These are phyloP conservation scores for Pygoscelis antarcticus DNA, from an alignment of 2,113 vertebrate species.

Conservation along the genomic window DNA sequence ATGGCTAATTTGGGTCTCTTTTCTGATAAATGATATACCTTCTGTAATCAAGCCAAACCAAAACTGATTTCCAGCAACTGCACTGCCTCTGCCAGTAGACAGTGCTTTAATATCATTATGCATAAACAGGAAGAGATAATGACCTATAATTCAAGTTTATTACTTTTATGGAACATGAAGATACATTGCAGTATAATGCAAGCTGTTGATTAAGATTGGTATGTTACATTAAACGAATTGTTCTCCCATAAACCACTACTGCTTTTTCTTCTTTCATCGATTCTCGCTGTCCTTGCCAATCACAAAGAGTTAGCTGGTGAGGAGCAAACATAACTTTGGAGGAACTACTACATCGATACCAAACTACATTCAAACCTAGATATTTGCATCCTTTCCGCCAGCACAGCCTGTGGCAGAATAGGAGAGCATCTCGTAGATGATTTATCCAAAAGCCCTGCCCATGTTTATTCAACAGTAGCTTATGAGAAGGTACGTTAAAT, in stretches of 20 bases:
- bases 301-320: not conserved
- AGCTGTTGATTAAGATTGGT: not conserved
- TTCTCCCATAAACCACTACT: not conserved
- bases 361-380: not conserved
- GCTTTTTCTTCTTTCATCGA: not conserved
- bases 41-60: conserved; percentile 3
- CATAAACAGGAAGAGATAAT: conserved; percentile 52
- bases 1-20: not conserved
- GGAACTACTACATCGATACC: not conserved
- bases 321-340: conserved; percentile 19
- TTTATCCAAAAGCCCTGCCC: not conserved
- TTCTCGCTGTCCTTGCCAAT: not conserved
- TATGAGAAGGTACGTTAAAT: not conserved
- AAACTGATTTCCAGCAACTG: conserved; percentile 38
- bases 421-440: not conserved
- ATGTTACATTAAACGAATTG: not conserved
- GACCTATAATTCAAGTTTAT: conserved; percentile 36
- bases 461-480: not conserved
- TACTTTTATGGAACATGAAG: conserved; percentile 33
- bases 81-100: not conserved
- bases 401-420: not conserved
- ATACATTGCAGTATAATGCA: not conserved
- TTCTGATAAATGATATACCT: conserved; percentile 12
- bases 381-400: not conserved
- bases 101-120: conserved; percentile 29